Conservation (phyloP, 2,888 invertebrate species). For the Diabrotica balteata region DNA sequence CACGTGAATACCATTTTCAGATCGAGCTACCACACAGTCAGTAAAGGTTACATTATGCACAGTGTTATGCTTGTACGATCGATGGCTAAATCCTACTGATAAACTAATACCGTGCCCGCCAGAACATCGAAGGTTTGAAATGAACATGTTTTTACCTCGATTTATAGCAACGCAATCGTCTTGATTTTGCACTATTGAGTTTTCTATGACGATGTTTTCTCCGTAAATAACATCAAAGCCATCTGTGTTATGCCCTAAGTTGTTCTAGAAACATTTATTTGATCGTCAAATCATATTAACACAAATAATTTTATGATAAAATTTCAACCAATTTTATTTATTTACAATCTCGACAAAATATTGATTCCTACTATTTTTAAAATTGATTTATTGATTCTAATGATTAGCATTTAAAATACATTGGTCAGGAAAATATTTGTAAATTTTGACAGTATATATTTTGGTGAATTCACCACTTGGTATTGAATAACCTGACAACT, state of each 20-base stretch:
- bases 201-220: slow-evolving; percentile 30
- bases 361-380: too few relatives aligned
- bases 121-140: slow-evolving; percentile 35
- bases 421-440: too few relatives aligned
- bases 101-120: slow-evolving; percentile 43
- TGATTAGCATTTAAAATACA: too few relatives aligned
- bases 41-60: slow-evolving; percentile 31
- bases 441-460: too few relatives aligned
- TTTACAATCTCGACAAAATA: too few relatives aligned
- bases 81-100: slow-evolving; percentile 36
- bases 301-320: too few relatives aligned
- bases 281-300: background rate
- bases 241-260: slow-evolving; percentile 37
- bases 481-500: too few relatives aligned
- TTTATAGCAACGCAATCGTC: slow-evolving; percentile 43
- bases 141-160: slow-evolving; percentile 32
- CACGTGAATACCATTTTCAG: slow-evolving; percentile 38
- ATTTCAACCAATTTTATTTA: too few relatives aligned
- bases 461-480: too few relatives aligned
- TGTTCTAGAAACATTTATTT: slow-evolving; percentile 20
- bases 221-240: slow-evolving; percentile 38
- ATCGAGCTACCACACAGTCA: slow-evolving; percentile 26
- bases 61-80: slow-evolving; percentile 24
- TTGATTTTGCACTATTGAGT: slow-evolving; percentile 40
- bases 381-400: too few relatives aligned